These are phyloP conservation scores for Chiridota heheva DNA, from an alignment of 35 echinoderm and acorn worm genomes.

Conservation along the genomic window DNA sequence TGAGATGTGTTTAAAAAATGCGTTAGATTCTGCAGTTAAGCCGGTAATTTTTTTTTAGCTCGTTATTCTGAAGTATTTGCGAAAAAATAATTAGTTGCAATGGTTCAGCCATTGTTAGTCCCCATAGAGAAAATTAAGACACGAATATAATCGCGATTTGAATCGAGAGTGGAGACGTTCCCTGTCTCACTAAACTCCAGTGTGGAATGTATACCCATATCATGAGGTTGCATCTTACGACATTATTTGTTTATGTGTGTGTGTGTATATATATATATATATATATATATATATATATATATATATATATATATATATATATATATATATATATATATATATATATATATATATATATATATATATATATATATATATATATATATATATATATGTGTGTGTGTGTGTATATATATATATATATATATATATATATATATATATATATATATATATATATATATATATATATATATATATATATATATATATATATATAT, in stretches of 20 bases:
- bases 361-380: conserved; percentile 3
- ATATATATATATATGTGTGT: conserved; percentile 11
- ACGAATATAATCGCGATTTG: background rate
- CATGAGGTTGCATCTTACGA: no score
- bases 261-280: conserved; percentile 2
- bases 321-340: conserved; percentile 3
- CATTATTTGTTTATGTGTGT: conserved; percentile 1
- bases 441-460: no score
- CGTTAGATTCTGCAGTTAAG: no score
- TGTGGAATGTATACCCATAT: no score
- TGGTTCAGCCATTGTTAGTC: background rate
- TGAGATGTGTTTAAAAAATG: no score
- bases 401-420: conserved; percentile 4
- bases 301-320: conserved; percentile 3
- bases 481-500: no score
- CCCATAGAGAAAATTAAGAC: background rate
- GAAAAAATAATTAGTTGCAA: no score
- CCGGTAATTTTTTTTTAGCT: no score
- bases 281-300: conserved; percentile 3
- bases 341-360: conserved; percentile 4
- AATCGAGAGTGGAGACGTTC: background rate
- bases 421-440: background rate
- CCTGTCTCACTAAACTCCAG: no score
- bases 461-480: no score
- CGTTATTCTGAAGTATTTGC: no score